Evolutionary conservation across 2,113 vertebrate genomes (phyloP), one percentile per base, ranked within the genome.

Genomic region (Mola mola): DNA sequence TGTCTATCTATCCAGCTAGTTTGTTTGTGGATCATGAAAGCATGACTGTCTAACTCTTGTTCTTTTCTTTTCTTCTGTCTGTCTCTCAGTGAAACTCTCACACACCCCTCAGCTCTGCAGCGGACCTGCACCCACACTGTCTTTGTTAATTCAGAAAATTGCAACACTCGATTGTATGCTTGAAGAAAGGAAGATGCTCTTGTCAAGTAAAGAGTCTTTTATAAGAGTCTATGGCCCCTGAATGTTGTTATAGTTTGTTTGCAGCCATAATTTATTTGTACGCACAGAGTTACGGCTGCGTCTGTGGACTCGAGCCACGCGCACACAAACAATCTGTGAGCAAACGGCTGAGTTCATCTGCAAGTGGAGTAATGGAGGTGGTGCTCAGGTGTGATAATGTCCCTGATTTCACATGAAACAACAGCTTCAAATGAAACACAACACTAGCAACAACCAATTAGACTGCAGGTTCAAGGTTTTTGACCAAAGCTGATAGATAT

Each of bases 331-430:
- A 71, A 68, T 67, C 21, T 24, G 58, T 34, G 37, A 41, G 34
- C 43, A 53, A 62, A 52, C 58, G 60, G 64, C 59, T 66, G 50
- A 57, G 37, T 37, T 56, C 38, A n/a, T 62, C 24, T 11, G 22
- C 50, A 55, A 59, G 22, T 4, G 25, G 43, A 66, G 59, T 6
- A 16, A 40, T 5, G 17, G 53, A 13, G 29, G 26, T 21, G 2
- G 7, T n/a, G 2, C 51, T 40, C 50, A 68, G 55, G 46, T 68
- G 55, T 42, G 37, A 68, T 28, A 3, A 36, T 51, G 21, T 42
- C n/a, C 16, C 29, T 55, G n/a, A n/a, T n/a, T n/a, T n/a, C n/a
- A n/a, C n/a, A n/a, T n/a, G n/a, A n/a, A n/a, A n/a, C n/a, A n/a
- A n/a, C n/a, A n/a, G n/a, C n/a, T n/a, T n/a, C n/a, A n/a, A n/a